Evolutionary conservation across 1,140 invertebrate genomes (phyloP), one percentile per base, ranked within the genome.

Genomic region (Pteromalus puparum): DNA sequence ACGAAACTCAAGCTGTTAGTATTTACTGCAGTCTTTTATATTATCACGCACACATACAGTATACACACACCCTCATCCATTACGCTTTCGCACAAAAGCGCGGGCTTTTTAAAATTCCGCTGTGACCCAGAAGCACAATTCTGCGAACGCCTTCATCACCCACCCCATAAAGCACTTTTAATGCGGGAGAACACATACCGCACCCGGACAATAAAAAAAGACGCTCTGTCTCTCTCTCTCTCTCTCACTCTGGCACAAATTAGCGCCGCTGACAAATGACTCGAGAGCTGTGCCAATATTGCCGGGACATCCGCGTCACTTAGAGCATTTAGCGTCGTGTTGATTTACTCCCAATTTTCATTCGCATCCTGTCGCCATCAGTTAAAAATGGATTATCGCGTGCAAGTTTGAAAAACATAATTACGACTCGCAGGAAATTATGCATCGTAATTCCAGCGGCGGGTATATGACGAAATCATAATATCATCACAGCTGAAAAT

Each of bases 61-160:
- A 61, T 1, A 18, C 53, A n/a, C 18, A 18, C 15, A 67, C 5
- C n/a, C 72, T 28, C 61, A 68, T 82, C 30, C 61, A 68, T 67
- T 67, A 21, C 5, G 46, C 48, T 68, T 76, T 48, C 28, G 38
- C 15, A 72, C 65, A 72, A 48, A 70, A 21, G 9, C 67, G 28
- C 7, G 53, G 18, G n/a, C 61, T 76, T 83, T 83, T 78, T 61
- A 83, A 77, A 83, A 78, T 83, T 77, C 67, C 21, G 1, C 30
- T 72, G 21, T n/a, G 82, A 83, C 82, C 82, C 65, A 78, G 42
- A 83, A 83, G 53, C 48, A 38, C 73, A 26, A 46, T 68, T 61
- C 6, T 7, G 21, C 18, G 21, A 81, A 70, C 38, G 6, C 38
- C 67, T 28, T 18, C 18, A 9, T 30, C 67, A n/a, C 24, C 9